Percentiles rank a stretch among this genome's conserved stretches.
Evolutionary conservation across 2,113 vertebrate species (phyloP).

Genomic region (Anguilla rostrata): DNA sequence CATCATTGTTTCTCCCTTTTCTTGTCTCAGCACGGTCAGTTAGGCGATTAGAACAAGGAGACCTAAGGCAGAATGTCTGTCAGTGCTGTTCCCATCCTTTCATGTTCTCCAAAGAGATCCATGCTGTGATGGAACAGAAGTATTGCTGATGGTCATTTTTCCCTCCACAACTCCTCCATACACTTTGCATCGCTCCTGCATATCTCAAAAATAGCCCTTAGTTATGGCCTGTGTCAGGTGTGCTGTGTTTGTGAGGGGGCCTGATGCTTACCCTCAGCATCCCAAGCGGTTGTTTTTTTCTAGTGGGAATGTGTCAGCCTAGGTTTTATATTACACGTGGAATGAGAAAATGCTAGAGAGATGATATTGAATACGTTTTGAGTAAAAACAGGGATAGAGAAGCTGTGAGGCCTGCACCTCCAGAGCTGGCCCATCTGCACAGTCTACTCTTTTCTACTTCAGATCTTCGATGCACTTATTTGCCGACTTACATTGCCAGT

Average conservation of each 20-base stretch:
- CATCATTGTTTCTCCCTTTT: not conserved
- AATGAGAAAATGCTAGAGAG: too few relatives aligned
- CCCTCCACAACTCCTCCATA: not conserved
- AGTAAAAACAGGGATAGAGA: not conserved
- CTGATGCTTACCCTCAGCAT: not conserved
- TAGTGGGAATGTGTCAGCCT: not conserved
- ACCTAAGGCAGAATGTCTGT: not conserved
- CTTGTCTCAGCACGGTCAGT: not conserved
- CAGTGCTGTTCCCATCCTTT: not conserved
- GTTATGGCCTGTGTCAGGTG: constrained; percentile 3
- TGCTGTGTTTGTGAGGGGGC: not conserved
- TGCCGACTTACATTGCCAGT: not conserved
- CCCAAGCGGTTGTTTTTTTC: not conserved
- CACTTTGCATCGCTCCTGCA: not conserved
- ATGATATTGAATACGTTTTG: not conserved
- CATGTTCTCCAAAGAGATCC: not conserved
- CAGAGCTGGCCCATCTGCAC: not conserved
- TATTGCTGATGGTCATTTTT: not conserved
- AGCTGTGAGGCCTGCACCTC: not conserved
- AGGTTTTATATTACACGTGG: too few relatives aligned
- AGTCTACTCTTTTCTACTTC: not conserved
- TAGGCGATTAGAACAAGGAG: not conserved
- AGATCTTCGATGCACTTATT: not conserved
- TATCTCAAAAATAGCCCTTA: not conserved
- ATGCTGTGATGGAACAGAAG: not conserved